These are phyloP conservation scores for Parazoanthus swiftii DNA, from an alignment of 92 coral and sea anemone genomes.

Conservation along the genomic window DNA sequence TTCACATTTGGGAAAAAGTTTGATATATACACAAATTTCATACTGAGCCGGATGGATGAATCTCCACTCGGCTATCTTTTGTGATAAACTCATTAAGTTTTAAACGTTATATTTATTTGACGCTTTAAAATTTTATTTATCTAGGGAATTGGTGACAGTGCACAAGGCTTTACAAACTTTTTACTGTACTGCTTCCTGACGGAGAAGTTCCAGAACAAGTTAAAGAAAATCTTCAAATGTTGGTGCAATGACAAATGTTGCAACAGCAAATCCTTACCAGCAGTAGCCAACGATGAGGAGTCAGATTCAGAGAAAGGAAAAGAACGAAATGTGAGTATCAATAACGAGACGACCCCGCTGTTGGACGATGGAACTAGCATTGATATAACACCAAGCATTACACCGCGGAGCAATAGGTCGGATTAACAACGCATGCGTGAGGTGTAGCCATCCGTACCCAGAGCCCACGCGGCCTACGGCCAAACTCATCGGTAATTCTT, in stretches of 20 bases:
- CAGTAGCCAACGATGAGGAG: background rate
- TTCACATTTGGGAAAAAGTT: no score
- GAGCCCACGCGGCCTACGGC: no score
- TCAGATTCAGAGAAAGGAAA: background rate
- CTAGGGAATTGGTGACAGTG: constrained; percentile 85
- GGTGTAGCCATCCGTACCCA: no score
- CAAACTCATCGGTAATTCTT: no score
- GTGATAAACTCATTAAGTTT: no score
- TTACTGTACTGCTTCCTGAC: constrained; percentile 49
- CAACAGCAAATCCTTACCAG: background rate
- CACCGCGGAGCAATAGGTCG: background rate
- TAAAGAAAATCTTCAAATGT: constrained; percentile 9
- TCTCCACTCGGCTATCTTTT: no score
- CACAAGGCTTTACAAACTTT: constrained; percentile 78
- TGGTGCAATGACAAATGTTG: background rate
- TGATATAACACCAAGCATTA: background rate
- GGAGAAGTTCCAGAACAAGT: constrained; percentile 35
- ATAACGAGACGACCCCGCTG: background rate
- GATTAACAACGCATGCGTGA: background rate
- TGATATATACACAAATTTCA: no score
- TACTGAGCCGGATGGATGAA: no score
- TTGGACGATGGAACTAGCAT: background rate
- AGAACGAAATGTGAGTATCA: background rate
- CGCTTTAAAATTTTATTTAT: background rate
- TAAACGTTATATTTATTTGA: no score